phyloP scores from a whole-genome alignment of 2,888 invertebrate genomes.

The Anagyrus pseudococci region DNA sequence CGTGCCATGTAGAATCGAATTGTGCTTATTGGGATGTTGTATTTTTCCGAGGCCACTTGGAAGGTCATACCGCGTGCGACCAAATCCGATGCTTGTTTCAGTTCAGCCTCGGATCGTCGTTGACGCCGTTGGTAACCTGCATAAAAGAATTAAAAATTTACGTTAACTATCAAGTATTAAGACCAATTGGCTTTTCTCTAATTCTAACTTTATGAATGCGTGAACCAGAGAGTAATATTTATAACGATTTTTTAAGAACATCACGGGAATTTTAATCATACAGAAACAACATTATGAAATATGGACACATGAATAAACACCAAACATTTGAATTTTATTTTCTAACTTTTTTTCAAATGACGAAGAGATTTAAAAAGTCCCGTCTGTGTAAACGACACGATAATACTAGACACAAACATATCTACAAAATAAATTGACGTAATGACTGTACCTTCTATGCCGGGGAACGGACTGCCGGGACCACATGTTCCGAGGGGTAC shows the following conservation, averaged over 20 bases:
- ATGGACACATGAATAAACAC: too few relatives aligned
- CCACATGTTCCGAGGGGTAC: conserved; percentile 54
- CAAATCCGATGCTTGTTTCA: conserved; percentile 83
- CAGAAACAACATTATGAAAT: too few relatives aligned
- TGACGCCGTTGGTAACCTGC: conserved; percentile 60
- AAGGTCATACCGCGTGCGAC: conserved; percentile 87
- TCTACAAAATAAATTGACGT: background rate
- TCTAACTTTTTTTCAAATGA: too few relatives aligned
- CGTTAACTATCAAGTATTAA: background rate
- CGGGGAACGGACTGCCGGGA: conserved; percentile 57
- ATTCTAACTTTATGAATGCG: too few relatives aligned
- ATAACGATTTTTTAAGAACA: too few relatives aligned
- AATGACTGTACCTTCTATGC: conserved; percentile 57
- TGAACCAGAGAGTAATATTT: too few relatives aligned
- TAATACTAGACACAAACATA: background rate
- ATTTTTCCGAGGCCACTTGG: conserved; percentile 86
- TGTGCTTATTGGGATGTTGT: conserved; percentile 86
- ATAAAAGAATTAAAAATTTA: background rate
- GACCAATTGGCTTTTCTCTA: too few relatives aligned
- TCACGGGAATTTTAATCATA: too few relatives aligned
- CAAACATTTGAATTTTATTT: too few relatives aligned
- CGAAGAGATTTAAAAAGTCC: too few relatives aligned
- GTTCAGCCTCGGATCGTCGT: conserved; percentile 77
- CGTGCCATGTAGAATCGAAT: conserved; percentile 89
- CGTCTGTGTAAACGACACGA: too few relatives aligned